Evolutionary conservation across 2,113 vertebrate genomes (phyloP).

Genomic region (Platichthys flesus): DNA sequence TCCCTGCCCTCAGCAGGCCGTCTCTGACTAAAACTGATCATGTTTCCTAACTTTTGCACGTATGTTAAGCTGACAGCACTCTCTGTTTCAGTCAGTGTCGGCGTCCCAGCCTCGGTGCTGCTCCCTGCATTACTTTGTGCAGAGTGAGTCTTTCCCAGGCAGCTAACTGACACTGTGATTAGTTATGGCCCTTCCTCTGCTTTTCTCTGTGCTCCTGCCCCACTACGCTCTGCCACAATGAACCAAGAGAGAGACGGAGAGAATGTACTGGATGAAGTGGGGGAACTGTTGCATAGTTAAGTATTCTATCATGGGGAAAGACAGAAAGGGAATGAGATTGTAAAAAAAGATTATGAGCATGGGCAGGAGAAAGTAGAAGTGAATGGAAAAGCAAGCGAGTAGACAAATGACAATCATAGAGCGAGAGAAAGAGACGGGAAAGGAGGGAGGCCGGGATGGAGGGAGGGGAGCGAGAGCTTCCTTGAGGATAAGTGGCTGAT

Average conservation of each 20-base stretch:
- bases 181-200: conserved; percentile 86
- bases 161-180: conserved; percentile 88
- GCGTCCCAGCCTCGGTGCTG: conserved; percentile 67
- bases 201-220: conserved; percentile 75
- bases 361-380: conserved; percentile 57
- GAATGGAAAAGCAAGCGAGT: conserved; percentile 70
- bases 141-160: conserved; percentile 85
- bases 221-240: conserved; percentile 74
- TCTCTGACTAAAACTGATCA: not conserved
- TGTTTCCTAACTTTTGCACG: conserved; percentile 25
- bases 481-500: conserved; percentile 85
- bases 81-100: conserved; percentile 73
- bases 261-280: conserved; percentile 48
- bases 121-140: conserved; percentile 78
- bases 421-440: conserved; percentile 25
- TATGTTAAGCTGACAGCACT: conserved; percentile 20
- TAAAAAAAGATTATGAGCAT: conserved; percentile 65
- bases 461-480: conserved; percentile 64
- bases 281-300: conserved; percentile 68
- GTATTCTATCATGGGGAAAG: conserved; percentile 73
- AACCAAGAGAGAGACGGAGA: conserved; percentile 53
- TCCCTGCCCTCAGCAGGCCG: not conserved
- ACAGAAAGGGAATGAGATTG: conserved; percentile 74
- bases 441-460: conserved; percentile 27
- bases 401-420: conserved; percentile 71